A percentile compares a stretch with the other conserved stretches of the same genome.
These are phyloP conservation scores for Sebastes iracundus DNA, from an alignment of 2,797 vertebrate species.

Conservation along the genomic window DNA sequence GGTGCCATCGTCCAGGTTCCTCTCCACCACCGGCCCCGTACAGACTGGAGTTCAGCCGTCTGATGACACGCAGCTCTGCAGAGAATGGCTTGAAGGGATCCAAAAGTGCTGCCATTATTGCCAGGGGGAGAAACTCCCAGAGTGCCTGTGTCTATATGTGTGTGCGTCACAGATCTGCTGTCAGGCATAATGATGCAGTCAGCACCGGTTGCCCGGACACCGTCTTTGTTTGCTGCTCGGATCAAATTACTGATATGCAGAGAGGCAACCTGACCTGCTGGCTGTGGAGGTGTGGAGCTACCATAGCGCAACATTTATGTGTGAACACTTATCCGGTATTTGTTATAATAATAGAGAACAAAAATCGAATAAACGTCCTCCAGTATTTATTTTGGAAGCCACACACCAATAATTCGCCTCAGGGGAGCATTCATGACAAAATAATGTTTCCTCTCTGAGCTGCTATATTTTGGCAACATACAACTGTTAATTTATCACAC, in stretches of 20 bases:
- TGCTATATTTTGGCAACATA: slow-evolving; percentile 1
- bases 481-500: slow-evolving; percentile 34
- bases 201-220: slow-evolving; percentile 70
- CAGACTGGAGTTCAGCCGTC: slow-evolving; percentile 31
- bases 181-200: slow-evolving; percentile 31
- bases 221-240: slow-evolving; percentile 41
- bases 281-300: neutral
- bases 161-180: slow-evolving; percentile 20
- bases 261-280: slow-evolving; percentile 8
- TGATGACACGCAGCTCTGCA: slow-evolving; percentile 40
- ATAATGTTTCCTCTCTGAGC: slow-evolving; percentile 10
- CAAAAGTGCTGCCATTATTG: slow-evolving; percentile 26
- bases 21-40: neutral
- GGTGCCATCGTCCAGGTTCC: neutral
- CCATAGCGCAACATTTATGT: neutral
- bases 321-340: neutral
- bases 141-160: neutral
- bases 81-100: slow-evolving; percentile 25
- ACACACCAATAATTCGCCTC: slow-evolving; percentile 1
- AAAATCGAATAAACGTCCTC: neutral
- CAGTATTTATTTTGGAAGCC: slow-evolving; percentile 1
- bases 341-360: neutral
- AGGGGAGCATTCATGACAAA: neutral
- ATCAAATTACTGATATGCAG: slow-evolving; percentile 62
- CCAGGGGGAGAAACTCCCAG: neutral